phyloP scores from a whole-genome alignment of 2,888 invertebrate genomes.

The Onchidella celtica region DNA sequence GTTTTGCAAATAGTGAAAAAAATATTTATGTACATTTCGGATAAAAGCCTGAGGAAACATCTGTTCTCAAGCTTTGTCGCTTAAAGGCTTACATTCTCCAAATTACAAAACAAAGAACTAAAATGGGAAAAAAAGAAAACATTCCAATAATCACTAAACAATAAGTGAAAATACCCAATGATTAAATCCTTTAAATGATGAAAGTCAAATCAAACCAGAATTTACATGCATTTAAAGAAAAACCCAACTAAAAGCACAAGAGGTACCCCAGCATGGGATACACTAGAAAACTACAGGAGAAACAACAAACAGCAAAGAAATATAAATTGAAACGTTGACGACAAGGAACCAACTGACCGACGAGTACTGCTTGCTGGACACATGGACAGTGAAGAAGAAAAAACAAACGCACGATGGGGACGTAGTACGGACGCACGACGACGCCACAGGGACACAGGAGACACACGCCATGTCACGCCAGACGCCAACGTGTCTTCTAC shows the following conservation, averaged over 20 bases:
- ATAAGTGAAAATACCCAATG: too few species aligned
- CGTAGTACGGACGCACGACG: conserved; percentile 58
- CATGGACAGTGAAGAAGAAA: conserved; percentile 51
- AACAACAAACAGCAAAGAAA: conserved; percentile 50
- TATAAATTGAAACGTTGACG: conserved; percentile 14
- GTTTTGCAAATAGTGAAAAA: too few species aligned
- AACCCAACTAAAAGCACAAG: conserved; percentile 39
- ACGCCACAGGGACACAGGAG: conserved; percentile 64
- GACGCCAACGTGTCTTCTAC: conserved; percentile 64
- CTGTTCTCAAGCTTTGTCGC: too few species aligned
- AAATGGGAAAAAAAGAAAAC: too few species aligned
- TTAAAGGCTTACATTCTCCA: too few species aligned
- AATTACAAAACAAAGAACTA: too few species aligned
- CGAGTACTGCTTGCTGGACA: conserved; percentile 51
- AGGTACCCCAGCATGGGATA: conserved; percentile 34
- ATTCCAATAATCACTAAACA: too few species aligned
- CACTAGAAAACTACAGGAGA: conserved; percentile 46
- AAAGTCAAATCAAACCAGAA: background rate
- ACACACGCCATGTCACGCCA: conserved; percentile 58
- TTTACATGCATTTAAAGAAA: background rate
- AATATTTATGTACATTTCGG: too few species aligned
- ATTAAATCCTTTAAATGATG: background rate
- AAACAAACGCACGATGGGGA: conserved; percentile 49
- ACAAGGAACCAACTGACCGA: conserved; percentile 44
- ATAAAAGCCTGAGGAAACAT: too few species aligned